These are phyloP conservation scores for Holacanthella duospinosa DNA, from an alignment of 2,888 invertebrate genomes.

Conservation along the genomic window DNA sequence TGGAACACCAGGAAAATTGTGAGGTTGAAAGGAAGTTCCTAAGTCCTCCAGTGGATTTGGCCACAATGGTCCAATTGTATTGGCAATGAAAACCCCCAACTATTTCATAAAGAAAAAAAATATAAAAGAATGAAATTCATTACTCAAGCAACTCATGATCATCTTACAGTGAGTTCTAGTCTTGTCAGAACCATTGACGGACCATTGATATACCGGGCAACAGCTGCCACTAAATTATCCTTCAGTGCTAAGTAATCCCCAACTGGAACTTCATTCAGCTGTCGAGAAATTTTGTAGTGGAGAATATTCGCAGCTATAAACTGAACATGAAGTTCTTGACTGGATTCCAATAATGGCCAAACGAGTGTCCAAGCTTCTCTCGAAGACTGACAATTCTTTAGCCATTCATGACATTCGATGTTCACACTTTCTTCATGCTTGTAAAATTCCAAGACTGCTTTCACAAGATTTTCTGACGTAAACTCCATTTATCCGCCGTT, in stretches of 20 bases:
- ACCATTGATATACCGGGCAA: slow-evolving; percentile 32
- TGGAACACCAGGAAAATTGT: slow-evolving; percentile 35
- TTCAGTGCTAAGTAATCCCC: slow-evolving; percentile 27
- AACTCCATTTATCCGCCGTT: slow-evolving; percentile 30
- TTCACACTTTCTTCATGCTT: slow-evolving; percentile 30
- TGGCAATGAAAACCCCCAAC: slow-evolving; percentile 34
- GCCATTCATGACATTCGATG: slow-evolving; percentile 34
- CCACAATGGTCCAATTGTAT: slow-evolving; percentile 34
- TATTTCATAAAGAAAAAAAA: slow-evolving; percentile 11
- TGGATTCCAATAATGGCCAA: slow-evolving; percentile 30
- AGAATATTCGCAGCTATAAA: slow-evolving; percentile 35
- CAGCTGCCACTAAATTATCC: slow-evolving; percentile 26
- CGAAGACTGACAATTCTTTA: slow-evolving; percentile 33
- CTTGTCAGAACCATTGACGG: slow-evolving; percentile 31
- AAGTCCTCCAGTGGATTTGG: slow-evolving; percentile 32
- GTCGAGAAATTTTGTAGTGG: slow-evolving; percentile 31
- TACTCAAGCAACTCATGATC: not conserved
- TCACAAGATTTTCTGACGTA: slow-evolving; percentile 33
- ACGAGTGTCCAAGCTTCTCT: slow-evolving; percentile 35
- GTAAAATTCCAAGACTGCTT: slow-evolving; percentile 34
- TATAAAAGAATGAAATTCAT: not conserved
- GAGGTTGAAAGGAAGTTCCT: slow-evolving; percentile 28
- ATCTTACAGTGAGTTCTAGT: slow-evolving; percentile 29
- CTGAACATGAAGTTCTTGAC: slow-evolving; percentile 30
- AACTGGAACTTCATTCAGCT: slow-evolving; percentile 30